Percentiles rank a stretch among this genome's conserved stretches.
These are phyloP conservation scores for Dasyprocta punctata DNA, from an alignment of 2,113 vertebrate species.

Conservation along the genomic window DNA sequence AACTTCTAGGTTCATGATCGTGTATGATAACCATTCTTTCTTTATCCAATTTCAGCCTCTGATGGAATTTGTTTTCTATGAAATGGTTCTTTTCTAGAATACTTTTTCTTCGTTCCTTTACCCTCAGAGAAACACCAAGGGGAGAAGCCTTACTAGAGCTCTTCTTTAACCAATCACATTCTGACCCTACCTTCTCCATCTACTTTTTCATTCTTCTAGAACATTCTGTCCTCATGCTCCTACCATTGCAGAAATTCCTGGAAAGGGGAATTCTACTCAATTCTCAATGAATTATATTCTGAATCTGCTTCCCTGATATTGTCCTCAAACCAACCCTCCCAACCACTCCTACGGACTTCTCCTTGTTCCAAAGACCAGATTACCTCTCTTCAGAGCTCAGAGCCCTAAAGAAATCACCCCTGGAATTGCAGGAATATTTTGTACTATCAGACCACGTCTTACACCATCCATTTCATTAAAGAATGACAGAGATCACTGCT, in stretches of 20 bases:
- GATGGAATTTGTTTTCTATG: background rate
- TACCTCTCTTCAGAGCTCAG: background rate
- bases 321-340: background rate
- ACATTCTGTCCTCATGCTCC: background rate
- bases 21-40: background rate
- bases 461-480: background rate
- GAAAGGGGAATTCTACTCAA: background rate
- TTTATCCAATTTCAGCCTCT: background rate
- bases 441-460: background rate
- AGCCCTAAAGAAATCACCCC: background rate
- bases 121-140: background rate
- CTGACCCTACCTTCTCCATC: background rate
- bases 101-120: background rate
- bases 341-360: background rate
- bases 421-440: background rate
- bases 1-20: background rate
- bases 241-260: background rate
- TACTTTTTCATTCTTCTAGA: background rate
- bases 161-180: slow-evolving; percentile 28
- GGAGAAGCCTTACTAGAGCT: background rate
- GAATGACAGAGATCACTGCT: background rate
- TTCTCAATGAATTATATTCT: background rate
- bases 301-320: background rate
- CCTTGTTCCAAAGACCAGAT: background rate
- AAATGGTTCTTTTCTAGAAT: slow-evolving; percentile 4